Evolutionary conservation across 2,113 vertebrate species (phyloP).

Genomic region (Mormyrus lacerda): DNA sequence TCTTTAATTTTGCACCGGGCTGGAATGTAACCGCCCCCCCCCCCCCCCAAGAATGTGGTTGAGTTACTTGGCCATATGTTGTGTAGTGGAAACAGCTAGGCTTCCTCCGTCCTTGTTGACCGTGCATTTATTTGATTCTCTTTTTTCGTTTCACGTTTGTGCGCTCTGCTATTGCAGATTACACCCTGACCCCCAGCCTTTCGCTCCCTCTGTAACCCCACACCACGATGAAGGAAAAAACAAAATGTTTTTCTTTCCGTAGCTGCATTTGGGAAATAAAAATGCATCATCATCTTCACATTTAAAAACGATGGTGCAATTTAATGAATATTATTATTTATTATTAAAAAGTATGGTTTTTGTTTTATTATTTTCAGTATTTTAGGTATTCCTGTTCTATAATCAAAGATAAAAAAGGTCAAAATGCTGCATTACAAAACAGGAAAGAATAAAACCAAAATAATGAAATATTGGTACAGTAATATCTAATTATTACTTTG

Average conservation of each 20-base stretch:
- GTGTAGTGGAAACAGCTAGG: background rate
- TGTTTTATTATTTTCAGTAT: background rate
- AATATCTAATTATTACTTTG: background rate
- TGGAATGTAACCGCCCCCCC: too few species aligned
- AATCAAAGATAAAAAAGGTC: background rate
- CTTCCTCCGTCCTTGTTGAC: constrained; percentile 20
- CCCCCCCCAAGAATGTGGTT: constrained; percentile 10
- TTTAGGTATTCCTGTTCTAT: background rate
- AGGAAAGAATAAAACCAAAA: background rate
- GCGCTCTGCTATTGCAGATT: constrained; percentile 30
- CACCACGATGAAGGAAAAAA: constrained; percentile 32
- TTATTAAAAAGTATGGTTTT: background rate
- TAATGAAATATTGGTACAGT: background rate
- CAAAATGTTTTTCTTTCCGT: background rate
- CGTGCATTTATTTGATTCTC: constrained; percentile 39
- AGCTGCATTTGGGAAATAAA: background rate
- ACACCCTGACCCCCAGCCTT: constrained; percentile 42
- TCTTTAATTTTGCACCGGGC: background rate
- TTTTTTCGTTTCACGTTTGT: constrained; percentile 46
- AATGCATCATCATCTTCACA: background rate
- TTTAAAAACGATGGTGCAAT: background rate
- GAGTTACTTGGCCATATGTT: constrained; percentile 31
- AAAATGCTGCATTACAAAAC: background rate
- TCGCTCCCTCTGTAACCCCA: constrained; percentile 37
- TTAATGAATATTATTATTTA: background rate